Evolutionary conservation across 2,888 invertebrate genomes (phyloP).

Genomic region (Ashinkailepas kermadecensis): DNA sequence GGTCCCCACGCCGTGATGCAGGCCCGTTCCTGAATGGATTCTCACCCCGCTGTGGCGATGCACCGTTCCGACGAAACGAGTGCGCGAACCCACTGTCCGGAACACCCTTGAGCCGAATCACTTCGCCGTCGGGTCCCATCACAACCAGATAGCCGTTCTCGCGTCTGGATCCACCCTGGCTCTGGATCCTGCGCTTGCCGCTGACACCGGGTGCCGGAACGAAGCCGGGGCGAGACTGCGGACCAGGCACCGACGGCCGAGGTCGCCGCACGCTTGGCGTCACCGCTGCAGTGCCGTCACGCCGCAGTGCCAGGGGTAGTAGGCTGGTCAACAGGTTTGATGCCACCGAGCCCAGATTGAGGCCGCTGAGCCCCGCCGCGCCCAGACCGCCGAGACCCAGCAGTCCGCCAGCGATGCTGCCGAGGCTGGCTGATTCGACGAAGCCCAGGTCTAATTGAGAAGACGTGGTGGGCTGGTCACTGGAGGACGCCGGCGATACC

Average conservation of each 20-base stretch:
- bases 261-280: background rate
- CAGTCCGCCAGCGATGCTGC: background rate
- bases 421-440: background rate
- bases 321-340: background rate
- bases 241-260: background rate
- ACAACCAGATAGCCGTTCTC: constrained; percentile 7
- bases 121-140: background rate
- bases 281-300: background rate
- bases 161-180: background rate
- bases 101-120: background rate
- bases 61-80: no score
- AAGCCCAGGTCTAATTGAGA: background rate
- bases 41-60: no score
- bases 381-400: background rate
- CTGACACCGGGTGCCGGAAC: no score
- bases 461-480: background rate
- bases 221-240: background rate
- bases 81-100: background rate
- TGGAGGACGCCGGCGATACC: background rate
- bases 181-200: no score
- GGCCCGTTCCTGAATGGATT: no score
- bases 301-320: background rate
- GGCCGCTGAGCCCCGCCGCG: background rate
- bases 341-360: background rate
- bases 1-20: background rate